Evolutionary conservation across 2,888 invertebrate genomes (phyloP), one percentile per base, ranked within the genome.

Genomic region (Microctonus aethiopoides): DNA sequence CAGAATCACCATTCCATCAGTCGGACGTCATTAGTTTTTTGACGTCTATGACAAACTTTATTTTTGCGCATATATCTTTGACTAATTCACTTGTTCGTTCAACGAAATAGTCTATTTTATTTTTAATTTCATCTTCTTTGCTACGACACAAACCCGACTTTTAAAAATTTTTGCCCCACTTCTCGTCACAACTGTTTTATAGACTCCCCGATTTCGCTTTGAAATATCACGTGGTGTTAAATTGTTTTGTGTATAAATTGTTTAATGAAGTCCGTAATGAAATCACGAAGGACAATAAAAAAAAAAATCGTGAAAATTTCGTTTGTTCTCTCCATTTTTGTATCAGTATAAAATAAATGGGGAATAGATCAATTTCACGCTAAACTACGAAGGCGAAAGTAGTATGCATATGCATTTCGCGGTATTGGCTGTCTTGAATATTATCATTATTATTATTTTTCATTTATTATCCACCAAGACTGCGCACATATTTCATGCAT

Each of bases 91-190:
- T 41, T 57, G 39, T 54, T 41, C 59, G 59, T 10, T 51, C 62
- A 61, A 61, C 60, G 52, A 61, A 51, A 52, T 46, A 51, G 52
- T 56, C 66, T 59, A 65, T 71, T 70, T 74, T 65, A 51, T 59
- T 70, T 60, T 72, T 64, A 52, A 32, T 66, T 59, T 62, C 66
- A n/a, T n/a, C n/a, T n/a, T n/a, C n/a, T n/a, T n/a, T n/a, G n/a
- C n/a, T n/a, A n/a, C 70, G 71, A n/a, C 29, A 36, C 10, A 10
- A 9, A 10, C 10, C 36, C 36, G 36, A 36, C 10, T 32, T 32
- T n/a, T n/a, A n/a, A n/a, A n/a, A n/a, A n/a, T n/a, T n/a, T n/a
- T n/a, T n/a, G n/a, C n/a, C n/a, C n/a, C n/a, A n/a, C n/a, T n/a
- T n/a, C n/a, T n/a, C 70, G 70, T 20, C 29, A 32, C 6, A 32